Base-by-base conservation (phyloP, 2,113 vertebrate genomes). In the Panthera uncia region DNA sequence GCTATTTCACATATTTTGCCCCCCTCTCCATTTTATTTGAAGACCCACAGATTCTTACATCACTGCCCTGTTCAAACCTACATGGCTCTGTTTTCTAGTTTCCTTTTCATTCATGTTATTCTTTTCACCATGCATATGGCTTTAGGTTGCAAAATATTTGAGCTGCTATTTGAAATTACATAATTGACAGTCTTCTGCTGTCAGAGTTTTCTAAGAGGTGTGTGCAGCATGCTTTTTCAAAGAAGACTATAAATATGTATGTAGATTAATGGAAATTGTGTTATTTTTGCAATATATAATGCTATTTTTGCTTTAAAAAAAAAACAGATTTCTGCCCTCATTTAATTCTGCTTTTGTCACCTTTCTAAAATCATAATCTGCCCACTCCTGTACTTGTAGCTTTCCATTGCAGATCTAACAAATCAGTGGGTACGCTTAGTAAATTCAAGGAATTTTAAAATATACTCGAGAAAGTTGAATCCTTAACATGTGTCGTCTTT, bases 261-360 rank as follows among this genome's bases (percentile, higher is more conserved):
- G 96, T 85, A 98, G 94, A 97, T 98, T 97, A 96, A 97, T 98
- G 96, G 96, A 97, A 79, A 98, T 95, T 33, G 48, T 83, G 96
- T 97, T 97, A 95, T 96, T 96, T 98, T 96, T 97, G 38, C 76
- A 93, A 86, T 95, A 73, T 91, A 89, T 84, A 96, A 97, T 94
- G 38, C 68, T 97, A 91, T 95, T 98, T 97, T 95, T 98, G 80
- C 94, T 97, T 4, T 52, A 45, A 48, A 27, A 81, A 91, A 91
- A 90, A 92, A 96, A 90, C 78, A 96, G 91, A 95, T 94, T 97
- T 98, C 84, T 97, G 87, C 85, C 92, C 86, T 89, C 55, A 61
- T 97, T 98, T 93, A 92, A 68, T 95, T 96, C 94, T 96, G 91
- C 85, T 97, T 98, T 97, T 98, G 83, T 98, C 94, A 97, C 94